Base-by-base conservation (phyloP, 2,797 vertebrate genomes). In the Lepilemur septentrionalis region DNA sequence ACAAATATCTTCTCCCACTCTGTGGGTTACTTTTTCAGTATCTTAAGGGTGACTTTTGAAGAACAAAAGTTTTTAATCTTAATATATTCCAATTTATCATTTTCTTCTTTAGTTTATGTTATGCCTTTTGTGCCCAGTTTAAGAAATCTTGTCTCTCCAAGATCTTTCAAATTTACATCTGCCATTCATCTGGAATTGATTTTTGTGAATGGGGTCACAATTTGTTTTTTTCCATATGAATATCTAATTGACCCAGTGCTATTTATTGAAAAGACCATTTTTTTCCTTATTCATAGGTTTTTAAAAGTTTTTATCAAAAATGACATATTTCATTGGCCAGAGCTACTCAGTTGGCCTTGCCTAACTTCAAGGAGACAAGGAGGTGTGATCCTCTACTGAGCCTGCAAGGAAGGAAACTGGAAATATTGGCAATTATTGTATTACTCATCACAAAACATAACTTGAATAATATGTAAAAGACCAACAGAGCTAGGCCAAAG, bases 11-110 rank as follows among this genome's bases (percentile, higher is more conserved):
- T 72, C 22, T 63, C 23, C 30, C 30, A 55, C 17, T 73, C 17
- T 73, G 12, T 79, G 22, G 35, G 38, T 72, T 69, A 7, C n/a
- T 79, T 78, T 83, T 89, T 67, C 5, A 73, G 57, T 59, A 25
- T 90, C 52, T 93, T 89, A 89, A 52, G 30, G 25, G 17, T 90
- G 4, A 25, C 17, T 75, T 96, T 81, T 32, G 28, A 50, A 50
- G n/a, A 92, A 70, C 35, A 63, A 70, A 85, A 87, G 17, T 84
- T 92, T 81, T 89, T 67, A 84, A 79, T 92, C 52, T 23, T 46
- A 59, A 35, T 52, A 28, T 46, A 38, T 61, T 73, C 32, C 25
- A 38, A 59, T 52, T 88, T 88, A n/a, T 72, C 65, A 55, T 72
- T 80, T 67, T 22, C 10, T 23, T 2, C 52, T 70, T 92, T 86